Evolutionary conservation across 2,888 invertebrate species (phyloP), one percentile per base, ranked within the genome.

Genomic region (Cabera pusaria): DNA sequence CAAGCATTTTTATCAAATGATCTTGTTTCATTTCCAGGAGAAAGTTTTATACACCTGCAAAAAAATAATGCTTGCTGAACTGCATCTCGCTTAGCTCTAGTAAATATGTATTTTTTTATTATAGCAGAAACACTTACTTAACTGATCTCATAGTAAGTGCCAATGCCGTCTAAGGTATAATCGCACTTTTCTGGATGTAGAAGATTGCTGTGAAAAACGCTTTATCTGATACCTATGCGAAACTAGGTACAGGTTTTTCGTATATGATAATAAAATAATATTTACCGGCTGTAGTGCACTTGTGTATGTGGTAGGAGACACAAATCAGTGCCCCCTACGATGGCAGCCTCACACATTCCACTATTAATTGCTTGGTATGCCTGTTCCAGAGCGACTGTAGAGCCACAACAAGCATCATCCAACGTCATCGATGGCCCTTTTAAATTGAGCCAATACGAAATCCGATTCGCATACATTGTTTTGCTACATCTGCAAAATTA

Each of bases 1-100:
- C 92, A 87, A 1, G 93, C 94, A 25, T 92, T 85, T 20, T 91
- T 91, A 69, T 97, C 97, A 68, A 97, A 97, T 0, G 94, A 93
- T 58, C 94, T 95, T 64, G 96, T 97, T 44, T 90, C 90, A 0
- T 97, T 97, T 50, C 96, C 94, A 0, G 85, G 70, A n/a, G 95
- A 93, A 1, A 97, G 75, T 4, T 43, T 40, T 6, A 59, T 44
- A 2, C 48, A 45, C 35, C 70, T 72, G 51, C 11, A 63, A 53
- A n/a, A n/a, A n/a, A n/a, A n/a, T n/a, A n/a, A n/a, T n/a, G n/a
- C n/a, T n/a, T n/a, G n/a, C n/a, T n/a, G n/a, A n/a, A n/a, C n/a
- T n/a, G n/a, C n/a, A n/a, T n/a, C n/a, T n/a, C n/a, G n/a, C n/a
- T n/a, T n/a, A n/a, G n/a, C n/a, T n/a, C n/a, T n/a, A n/a, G n/a